Evolutionary conservation across 2,113 vertebrate species (phyloP), one percentile per base, ranked within the genome.

Genomic region (Donacobius atricapilla): DNA sequence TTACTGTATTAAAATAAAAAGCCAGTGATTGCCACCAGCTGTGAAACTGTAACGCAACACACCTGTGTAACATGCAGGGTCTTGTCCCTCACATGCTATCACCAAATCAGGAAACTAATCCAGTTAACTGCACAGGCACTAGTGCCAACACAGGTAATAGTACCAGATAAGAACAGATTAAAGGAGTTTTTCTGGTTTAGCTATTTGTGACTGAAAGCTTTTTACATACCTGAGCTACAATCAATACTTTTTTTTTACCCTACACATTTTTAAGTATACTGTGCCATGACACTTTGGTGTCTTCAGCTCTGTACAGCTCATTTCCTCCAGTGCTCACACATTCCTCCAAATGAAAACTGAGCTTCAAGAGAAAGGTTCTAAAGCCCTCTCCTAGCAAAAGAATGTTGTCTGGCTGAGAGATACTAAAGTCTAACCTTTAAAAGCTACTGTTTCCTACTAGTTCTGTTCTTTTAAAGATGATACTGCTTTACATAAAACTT

Each of bases 171-270:
- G 16, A 90, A 47, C 86, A 66, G 72, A 89, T 91, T 75, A 93
- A 81, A 93, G 69, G 65, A 93, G 85, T 82, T 87, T 82, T 93
- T 87, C 85, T 92, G 23, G 60, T 92, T 93, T 73, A 76, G 69
- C 61, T 89, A 63, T 73, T 90, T 81, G 25, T 64, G 64, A 92
- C 79, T 37, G 20, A 87, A 81, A 95, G 70, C 37, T 88, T 92
- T 90, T 73, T 23, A 83, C 21, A 57, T 20, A 72, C 44, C 39
- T 71, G 31, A 93, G 44, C 53, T 78, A 71, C 20, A 71, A 40
- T 48, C 20, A 12, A 20, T 64, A 30, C 2, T 22, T 57, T 30
- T 60, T 60, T 82, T 88, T 69, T 37, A 83, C 16, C 51, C 56
- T 63, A 61, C 11, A 48, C 11, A 18, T 48, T 83, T 87, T 53